These are phyloP conservation scores for Drosophila algonquin DNA, from an alignment of 2,888 invertebrate genomes.

Conservation along the genomic window DNA sequence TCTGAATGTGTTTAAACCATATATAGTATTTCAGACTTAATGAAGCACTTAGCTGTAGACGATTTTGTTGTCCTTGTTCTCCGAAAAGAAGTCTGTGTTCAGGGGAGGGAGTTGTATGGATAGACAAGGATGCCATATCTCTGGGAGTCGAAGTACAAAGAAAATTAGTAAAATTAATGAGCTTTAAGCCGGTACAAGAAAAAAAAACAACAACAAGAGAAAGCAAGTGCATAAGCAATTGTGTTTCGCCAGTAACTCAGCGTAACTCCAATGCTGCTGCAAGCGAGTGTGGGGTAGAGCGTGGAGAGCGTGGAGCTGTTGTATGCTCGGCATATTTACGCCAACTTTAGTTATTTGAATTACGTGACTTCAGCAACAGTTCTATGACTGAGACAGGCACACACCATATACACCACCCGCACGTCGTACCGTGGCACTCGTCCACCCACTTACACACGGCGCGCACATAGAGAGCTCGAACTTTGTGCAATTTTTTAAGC, in stretches of 20 bases:
- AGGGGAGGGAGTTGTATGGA: no score
- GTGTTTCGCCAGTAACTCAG: constrained; percentile 43
- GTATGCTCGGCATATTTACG: constrained; percentile 79
- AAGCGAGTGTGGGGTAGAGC: constrained; percentile 6
- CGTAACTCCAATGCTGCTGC: constrained; percentile 15
- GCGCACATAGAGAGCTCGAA: constrained; percentile 44
- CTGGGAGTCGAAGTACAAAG: constrained; percentile 21
- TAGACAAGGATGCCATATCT: no score
- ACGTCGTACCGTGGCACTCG: constrained; percentile 1
- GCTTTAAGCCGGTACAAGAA: constrained; percentile 37
- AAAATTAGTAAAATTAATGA: constrained; percentile 43
- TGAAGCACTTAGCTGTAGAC: no score
- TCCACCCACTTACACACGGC: constrained; percentile 16
- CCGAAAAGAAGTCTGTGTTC: no score
- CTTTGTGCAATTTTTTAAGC: constrained; percentile 60
- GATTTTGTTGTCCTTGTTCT: no score
- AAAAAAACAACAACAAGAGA: constrained; percentile 14
- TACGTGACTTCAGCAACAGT: constrained; percentile 82
- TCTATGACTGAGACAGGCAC: constrained; percentile 68
- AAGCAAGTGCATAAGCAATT: constrained; percentile 52
- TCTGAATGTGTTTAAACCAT: no score
- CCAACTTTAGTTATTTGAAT: constrained; percentile 82
- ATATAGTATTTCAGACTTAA: no score
- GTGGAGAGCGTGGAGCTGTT: constrained; percentile 43
- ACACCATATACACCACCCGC: constrained; percentile 19